These are phyloP conservation scores for Motacilla alba DNA, from an alignment of 2,113 vertebrate genomes.

Conservation along the genomic window DNA sequence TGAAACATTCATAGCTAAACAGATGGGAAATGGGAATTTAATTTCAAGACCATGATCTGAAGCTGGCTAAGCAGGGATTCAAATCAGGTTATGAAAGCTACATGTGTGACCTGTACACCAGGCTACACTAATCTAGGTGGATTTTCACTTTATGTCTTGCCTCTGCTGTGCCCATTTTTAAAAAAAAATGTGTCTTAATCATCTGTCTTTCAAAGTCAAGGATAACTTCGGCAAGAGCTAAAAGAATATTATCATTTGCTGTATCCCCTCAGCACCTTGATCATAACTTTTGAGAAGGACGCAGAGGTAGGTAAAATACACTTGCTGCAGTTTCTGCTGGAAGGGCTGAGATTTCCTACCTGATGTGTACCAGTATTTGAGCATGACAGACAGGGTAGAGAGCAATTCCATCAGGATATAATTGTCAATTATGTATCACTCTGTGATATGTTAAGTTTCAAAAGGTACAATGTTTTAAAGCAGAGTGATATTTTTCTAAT, in stretches of 20 bases:
- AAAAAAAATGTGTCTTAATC: neutral
- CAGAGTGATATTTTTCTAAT: neutral
- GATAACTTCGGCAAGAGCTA: neutral
- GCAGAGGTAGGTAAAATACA: neutral
- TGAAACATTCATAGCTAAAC: neutral
- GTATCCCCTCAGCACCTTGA: neutral
- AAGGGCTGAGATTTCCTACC: neutral
- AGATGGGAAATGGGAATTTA: neutral
- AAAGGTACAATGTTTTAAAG: neutral
- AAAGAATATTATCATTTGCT: neutral
- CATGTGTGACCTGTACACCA: neutral
- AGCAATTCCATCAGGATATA: neutral
- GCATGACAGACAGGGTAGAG: neutral
- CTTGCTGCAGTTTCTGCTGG: neutral
- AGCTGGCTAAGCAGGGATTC: neutral
- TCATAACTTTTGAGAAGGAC: neutral
- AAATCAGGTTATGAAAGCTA: neutral
- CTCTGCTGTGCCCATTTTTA: neutral
- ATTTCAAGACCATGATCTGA: neutral
- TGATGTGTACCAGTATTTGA: neutral
- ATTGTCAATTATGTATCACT: neutral
- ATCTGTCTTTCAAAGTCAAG: neutral
- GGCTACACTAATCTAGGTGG: neutral
- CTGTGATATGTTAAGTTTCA: neutral
- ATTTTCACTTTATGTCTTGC: neutral